Evolutionary conservation across 2,113 vertebrate genomes (phyloP).

Genomic region (Syngnathus floridae): DNA sequence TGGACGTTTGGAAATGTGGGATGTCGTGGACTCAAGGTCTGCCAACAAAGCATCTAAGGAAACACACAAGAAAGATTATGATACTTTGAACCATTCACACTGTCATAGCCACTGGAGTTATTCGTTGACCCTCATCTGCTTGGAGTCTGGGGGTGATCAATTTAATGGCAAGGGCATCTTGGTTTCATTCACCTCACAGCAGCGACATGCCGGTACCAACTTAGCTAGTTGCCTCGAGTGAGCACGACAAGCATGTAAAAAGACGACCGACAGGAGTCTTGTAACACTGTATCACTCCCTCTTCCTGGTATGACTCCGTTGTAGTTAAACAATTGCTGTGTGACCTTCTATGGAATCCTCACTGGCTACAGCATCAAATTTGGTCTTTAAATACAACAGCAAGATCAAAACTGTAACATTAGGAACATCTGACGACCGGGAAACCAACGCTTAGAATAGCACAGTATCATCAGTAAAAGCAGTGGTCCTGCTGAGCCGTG

Average conservation of each 20-base stretch:
- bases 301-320: constrained; percentile 23
- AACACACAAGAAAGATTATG: constrained; percentile 14
- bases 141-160: constrained; percentile 26
- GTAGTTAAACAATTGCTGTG: not conserved
- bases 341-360: not conserved
- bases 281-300: constrained; percentile 31
- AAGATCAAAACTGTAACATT: not conserved
- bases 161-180: constrained; percentile 18
- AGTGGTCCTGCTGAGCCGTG: constrained; percentile 23
- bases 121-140: constrained; percentile 46
- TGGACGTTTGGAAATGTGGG: constrained; percentile 87
- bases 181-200: constrained; percentile 24
- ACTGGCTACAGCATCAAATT: not conserved
- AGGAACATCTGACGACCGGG: constrained; percentile 3
- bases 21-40: constrained; percentile 95
- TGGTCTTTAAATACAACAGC: constrained; percentile 4
- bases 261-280: constrained; percentile 11
- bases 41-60: constrained; percentile 85
- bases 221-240: constrained; percentile 21
- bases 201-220: constrained; percentile 22
- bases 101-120: constrained; percentile 45
- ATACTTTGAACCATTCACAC: constrained; percentile 43
- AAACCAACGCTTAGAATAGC: not conserved
- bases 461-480: constrained; percentile 8
- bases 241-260: constrained; percentile 46